Evolutionary conservation across 2,888 invertebrate species (phyloP).

Genomic region (Drosophila paranaensis): DNA sequence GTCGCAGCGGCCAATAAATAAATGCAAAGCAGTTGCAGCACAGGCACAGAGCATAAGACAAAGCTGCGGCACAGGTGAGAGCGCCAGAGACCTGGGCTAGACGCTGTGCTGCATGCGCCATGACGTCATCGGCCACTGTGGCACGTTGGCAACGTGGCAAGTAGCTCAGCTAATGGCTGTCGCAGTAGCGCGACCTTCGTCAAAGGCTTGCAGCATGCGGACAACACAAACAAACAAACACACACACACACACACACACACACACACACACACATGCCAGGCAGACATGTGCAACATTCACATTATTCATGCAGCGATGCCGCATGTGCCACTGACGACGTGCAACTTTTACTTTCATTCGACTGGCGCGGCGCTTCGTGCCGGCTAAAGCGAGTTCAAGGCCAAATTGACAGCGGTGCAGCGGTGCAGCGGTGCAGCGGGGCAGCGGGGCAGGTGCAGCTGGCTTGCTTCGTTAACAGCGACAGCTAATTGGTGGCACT

Average conservation of each 20-base stretch:
- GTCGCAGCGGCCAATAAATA: conserved; percentile 78
- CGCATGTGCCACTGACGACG: conserved; percentile 56
- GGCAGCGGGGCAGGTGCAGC: neutral
- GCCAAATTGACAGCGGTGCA: conserved; percentile 35
- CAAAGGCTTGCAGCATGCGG: conserved; percentile 54
- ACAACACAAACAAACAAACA: conserved; percentile 4
- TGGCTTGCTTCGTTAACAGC: conserved; percentile 43
- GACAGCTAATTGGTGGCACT: conserved; percentile 55
- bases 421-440: neutral
- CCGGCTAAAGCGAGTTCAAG: conserved; percentile 71
- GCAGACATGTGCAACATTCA: conserved; percentile 30
- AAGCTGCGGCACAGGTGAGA: conserved; percentile 42
- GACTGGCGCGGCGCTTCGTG: conserved; percentile 63
- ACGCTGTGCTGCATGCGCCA: conserved; percentile 29
- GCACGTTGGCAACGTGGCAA: conserved; percentile 9
- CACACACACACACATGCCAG: conserved; percentile 3
- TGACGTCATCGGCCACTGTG: conserved; percentile 52
- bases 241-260: conserved; percentile 11
- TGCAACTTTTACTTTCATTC: conserved; percentile 74
- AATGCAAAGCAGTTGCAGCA: conserved; percentile 53
- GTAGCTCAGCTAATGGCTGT: conserved; percentile 47
- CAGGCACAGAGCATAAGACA: conserved; percentile 34
- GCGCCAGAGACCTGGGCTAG: conserved; percentile 28
- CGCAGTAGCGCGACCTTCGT: conserved; percentile 60
- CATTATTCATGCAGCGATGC: conserved; percentile 76